These are phyloP conservation scores for Orius insidiosus DNA, from an alignment of 1,140 invertebrate genomes.

Conservation along the genomic window DNA sequence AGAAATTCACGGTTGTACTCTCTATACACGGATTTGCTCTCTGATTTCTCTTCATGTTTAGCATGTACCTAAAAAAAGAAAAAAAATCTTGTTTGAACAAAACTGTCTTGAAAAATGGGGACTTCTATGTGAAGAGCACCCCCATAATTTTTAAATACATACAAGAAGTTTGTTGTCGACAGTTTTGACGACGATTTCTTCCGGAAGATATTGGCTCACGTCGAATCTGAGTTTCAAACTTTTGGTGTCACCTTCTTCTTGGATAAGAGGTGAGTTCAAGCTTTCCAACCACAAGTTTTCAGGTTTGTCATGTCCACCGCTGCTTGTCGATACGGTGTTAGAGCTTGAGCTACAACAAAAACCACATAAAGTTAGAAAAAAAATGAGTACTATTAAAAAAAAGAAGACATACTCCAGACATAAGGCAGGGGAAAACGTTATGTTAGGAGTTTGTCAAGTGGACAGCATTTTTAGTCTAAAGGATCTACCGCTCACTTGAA, in stretches of 20 bases:
- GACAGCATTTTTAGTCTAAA: no score
- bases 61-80: slow-evolving; percentile 65
- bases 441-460: no score
- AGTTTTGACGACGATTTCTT: slow-evolving; percentile 92
- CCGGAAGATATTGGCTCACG: slow-evolving; percentile 83
- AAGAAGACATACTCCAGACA: neutral
- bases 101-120: no score
- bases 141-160: no score
- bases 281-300: slow-evolving; percentile 50
- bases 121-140: no score
- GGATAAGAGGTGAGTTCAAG: slow-evolving; percentile 80
- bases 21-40: slow-evolving; percentile 83
- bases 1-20: slow-evolving; percentile 93
- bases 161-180: slow-evolving; percentile 91
- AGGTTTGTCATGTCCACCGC: slow-evolving; percentile 29
- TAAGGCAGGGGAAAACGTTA: no score
- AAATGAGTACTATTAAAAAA: neutral
- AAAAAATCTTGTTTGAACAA: no score
- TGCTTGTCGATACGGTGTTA: slow-evolving; percentile 32
- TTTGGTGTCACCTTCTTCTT: slow-evolving; percentile 77
- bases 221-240: slow-evolving; percentile 81
- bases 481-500: no score
- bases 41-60: slow-evolving; percentile 89
- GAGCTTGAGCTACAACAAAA: slow-evolving; percentile 28
- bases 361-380: slow-evolving; percentile 3